Conservation (phyloP, 2,888 invertebrate genomes). For the Cerastoderma edule region DNA sequence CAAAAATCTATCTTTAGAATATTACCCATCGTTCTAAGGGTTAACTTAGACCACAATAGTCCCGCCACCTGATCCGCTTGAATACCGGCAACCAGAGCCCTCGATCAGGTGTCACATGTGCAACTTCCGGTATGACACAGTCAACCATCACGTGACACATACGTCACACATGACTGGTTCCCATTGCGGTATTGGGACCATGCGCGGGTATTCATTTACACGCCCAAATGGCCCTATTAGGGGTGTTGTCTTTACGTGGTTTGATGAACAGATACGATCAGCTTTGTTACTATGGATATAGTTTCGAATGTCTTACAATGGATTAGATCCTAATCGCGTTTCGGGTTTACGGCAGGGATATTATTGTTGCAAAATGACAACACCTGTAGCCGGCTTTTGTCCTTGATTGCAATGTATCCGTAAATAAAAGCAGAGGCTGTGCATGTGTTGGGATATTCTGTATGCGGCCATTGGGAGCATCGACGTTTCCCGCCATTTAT, state of each 20-base stretch:
- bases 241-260: slow-evolving; percentile 6
- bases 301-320: slow-evolving; percentile 4
- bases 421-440: no score
- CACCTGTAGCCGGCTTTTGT: slow-evolving; percentile 1
- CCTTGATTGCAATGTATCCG: no score
- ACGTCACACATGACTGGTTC: slow-evolving; percentile 10
- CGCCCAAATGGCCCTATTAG: slow-evolving; percentile 20
- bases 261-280: background rate
- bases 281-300: slow-evolving; percentile 15
- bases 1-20: no score
- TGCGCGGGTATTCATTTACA: slow-evolving; percentile 5
- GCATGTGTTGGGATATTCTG: no score
- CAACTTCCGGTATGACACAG: slow-evolving; percentile 19
- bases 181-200: slow-evolving; percentile 3
- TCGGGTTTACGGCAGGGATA: background rate
- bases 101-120: slow-evolving; percentile 14
- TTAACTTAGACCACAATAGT: no score
- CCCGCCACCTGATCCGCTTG: background rate
- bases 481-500: no score
- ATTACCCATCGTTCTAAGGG: no score
- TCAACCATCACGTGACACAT: slow-evolving; percentile 7
- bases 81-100: background rate
- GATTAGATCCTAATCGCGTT: slow-evolving; percentile 2
- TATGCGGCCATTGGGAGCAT: no score
- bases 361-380: background rate